phyloP scores from a whole-genome alignment of 2,113 vertebrate genomes.

The Pseudorectes ferrugineus region DNA sequence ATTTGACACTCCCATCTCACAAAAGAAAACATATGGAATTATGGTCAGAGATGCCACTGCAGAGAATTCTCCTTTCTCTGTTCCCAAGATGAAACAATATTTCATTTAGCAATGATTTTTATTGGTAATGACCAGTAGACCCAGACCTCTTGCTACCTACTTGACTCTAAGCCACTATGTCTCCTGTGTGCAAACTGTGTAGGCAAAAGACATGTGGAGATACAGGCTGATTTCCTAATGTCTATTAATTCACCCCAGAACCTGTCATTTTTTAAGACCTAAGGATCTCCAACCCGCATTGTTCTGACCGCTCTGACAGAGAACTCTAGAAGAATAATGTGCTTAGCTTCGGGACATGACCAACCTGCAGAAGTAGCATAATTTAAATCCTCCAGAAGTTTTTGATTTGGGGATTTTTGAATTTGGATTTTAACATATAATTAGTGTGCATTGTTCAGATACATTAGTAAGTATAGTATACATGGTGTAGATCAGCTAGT shows the following conservation, averaged over 20 bases:
- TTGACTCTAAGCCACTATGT: background rate
- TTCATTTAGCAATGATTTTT: background rate
- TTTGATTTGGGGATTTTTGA: fast-evolving
- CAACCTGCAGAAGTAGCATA: background rate
- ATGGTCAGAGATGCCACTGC: background rate
- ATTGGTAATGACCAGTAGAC: background rate
- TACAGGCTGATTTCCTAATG: background rate
- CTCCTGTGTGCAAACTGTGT: background rate
- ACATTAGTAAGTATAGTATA: background rate
- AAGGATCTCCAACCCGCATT: background rate
- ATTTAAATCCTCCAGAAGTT: background rate
- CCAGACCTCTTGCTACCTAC: background rate
- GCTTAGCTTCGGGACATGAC: background rate
- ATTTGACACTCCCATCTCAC: background rate
- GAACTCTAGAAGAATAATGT: background rate
- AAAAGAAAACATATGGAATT: background rate
- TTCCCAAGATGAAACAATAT: background rate
- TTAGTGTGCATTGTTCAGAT: background rate
- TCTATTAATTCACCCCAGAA: background rate
- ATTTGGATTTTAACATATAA: background rate
- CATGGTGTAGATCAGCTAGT: background rate
- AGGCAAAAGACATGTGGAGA: background rate
- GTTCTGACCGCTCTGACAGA: background rate
- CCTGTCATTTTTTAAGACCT: background rate
- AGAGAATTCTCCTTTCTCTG: background rate